Evolutionary conservation across 2,888 invertebrate species (phyloP).

Genomic region (Micoletzkya japonica): DNA sequence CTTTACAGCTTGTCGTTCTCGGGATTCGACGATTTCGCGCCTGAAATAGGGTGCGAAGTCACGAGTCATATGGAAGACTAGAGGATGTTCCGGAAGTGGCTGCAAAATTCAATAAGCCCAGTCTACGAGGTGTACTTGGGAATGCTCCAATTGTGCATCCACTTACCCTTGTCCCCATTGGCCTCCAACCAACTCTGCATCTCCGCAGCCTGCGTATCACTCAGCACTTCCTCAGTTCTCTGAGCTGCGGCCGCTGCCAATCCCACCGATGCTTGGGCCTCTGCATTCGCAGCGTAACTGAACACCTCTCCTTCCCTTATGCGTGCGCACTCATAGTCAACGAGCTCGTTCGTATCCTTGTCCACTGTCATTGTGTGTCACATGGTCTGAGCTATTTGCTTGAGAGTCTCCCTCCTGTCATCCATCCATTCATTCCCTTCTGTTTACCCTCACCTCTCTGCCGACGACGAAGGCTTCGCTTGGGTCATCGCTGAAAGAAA

Average conservation of each 20-base stretch:
- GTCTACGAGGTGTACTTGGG: too few species aligned
- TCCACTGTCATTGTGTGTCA: too few species aligned
- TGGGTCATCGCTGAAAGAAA: constrained; percentile 9
- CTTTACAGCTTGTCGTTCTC: constrained; percentile 24
- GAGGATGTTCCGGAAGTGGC: too few species aligned
- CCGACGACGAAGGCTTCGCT: constrained; percentile 18
- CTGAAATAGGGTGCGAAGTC: too few species aligned
- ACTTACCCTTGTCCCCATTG: constrained; percentile 29
- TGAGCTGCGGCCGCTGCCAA: constrained; percentile 38
- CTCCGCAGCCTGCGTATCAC: constrained; percentile 40
- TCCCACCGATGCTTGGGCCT: constrained; percentile 42
- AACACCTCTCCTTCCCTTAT: background rate
- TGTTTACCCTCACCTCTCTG: constrained; percentile 11
- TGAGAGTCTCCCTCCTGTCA: background rate
- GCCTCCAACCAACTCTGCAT: constrained; percentile 47
- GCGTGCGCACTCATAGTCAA: background rate
- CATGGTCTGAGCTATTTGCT: background rate
- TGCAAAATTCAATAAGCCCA: background rate
- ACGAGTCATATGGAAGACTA: too few species aligned
- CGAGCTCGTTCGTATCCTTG: background rate
- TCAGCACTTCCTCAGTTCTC: constrained; percentile 34
- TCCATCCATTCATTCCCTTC: background rate
- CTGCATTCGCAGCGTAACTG: constrained; percentile 35
- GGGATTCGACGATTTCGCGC: background rate
- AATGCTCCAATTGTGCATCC: too few species aligned